phyloP scores from a whole-genome alignment of 2,888 invertebrate species.

The Pyrrhia umbra region DNA sequence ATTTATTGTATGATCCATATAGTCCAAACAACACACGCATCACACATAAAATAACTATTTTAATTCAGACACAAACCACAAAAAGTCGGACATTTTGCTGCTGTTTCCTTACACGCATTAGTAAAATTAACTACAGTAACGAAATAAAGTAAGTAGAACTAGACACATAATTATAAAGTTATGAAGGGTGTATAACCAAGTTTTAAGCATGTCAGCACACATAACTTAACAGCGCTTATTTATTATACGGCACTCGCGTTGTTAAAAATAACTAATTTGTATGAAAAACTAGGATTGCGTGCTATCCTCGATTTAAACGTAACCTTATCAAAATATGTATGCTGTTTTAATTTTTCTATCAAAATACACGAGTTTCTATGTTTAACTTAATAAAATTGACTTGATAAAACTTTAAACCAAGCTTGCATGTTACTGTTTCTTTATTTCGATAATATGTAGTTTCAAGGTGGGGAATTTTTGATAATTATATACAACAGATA shows the following conservation, averaged over 20 bases:
- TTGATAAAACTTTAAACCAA: conserved; percentile 19
- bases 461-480: too few relatives aligned
- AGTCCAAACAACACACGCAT: not conserved
- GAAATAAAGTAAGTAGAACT: conserved; percentile 44
- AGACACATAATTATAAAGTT: conserved; percentile 56
- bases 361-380: conserved; percentile 57
- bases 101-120: conserved; percentile 45
- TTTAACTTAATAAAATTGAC: conserved; percentile 39
- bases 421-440: conserved; percentile 29
- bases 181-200: conserved; percentile 47
- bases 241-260: conserved; percentile 61
- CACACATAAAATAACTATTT: not conserved
- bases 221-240: conserved; percentile 60
- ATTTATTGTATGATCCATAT: too few relatives aligned
- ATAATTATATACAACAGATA: too few relatives aligned
- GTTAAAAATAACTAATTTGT: conserved; percentile 76
- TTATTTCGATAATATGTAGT: too few relatives aligned
- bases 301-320: conserved; percentile 71
- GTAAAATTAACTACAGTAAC: conserved; percentile 33
- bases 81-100: conserved; percentile 28
- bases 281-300: conserved; percentile 72
- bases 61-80: conserved; percentile 26
- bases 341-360: conserved; percentile 65
- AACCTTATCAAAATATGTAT: conserved; percentile 69
- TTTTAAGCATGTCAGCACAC: conserved; percentile 54